A percentile compares a stretch with the other conserved stretches of the same genome.
Conservation (phyloP, 1,140 invertebrate species). For the Scaptomyza pallida region DNA sequence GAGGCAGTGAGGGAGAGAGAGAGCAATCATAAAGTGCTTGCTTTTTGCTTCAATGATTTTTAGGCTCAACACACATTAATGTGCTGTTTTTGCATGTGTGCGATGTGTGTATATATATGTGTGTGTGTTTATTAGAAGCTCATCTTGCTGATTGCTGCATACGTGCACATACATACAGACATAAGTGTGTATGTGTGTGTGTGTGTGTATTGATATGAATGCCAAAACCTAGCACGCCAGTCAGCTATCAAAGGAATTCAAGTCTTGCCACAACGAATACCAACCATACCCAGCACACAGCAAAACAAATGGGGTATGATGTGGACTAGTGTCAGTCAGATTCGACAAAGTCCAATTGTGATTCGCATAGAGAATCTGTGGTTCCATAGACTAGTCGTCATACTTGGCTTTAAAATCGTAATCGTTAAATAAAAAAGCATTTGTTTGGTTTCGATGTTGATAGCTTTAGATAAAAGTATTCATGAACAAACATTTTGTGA, state of each 20-base stretch:
- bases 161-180: not conserved
- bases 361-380: no score
- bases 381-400: no score
- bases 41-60: constrained; percentile 76
- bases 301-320: not conserved
- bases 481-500: not conserved
- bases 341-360: no score
- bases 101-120: constrained; percentile 38
- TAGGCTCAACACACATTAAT: constrained; percentile 73
- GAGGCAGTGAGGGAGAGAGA: not conserved
- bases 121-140: constrained; percentile 65
- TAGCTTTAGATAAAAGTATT: no score
- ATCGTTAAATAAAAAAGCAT: no score
- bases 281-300: not conserved
- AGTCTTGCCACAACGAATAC: not conserved
- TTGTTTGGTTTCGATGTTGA: no score
- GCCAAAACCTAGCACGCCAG: not conserved
- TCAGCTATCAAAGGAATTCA: constrained; percentile 9
- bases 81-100: constrained; percentile 34
- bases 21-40: constrained; percentile 67
- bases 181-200: constrained; percentile 10
- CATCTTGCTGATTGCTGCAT: constrained; percentile 37
- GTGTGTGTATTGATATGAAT: constrained; percentile 56
- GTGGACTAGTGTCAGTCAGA: no score
- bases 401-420: no score